These are phyloP conservation scores for Protaetia brevitarsis DNA, from an alignment of 1,140 invertebrate genomes.

Conservation along the genomic window DNA sequence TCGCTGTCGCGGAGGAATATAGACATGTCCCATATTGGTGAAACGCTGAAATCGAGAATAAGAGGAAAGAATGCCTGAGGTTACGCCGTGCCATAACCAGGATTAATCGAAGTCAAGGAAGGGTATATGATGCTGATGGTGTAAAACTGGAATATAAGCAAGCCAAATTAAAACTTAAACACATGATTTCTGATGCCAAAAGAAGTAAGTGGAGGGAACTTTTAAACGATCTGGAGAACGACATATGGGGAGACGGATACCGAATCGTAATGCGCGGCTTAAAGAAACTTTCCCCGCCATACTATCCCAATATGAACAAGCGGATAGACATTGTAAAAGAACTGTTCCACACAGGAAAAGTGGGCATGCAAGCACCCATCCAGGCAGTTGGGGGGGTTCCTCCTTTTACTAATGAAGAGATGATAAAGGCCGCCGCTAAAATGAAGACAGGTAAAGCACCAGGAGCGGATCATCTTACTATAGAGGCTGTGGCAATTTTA, in stretches of 20 bases:
- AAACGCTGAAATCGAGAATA: neutral
- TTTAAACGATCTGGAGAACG: neutral
- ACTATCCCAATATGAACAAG: neutral
- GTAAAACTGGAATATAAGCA: too few relatives aligned
- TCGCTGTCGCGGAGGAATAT: neutral
- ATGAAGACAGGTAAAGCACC: neutral
- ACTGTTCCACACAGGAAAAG: neutral
- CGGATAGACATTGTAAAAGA: neutral
- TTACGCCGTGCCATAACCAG: too few relatives aligned
- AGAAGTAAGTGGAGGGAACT: neutral
- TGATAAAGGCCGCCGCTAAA: too few relatives aligned
- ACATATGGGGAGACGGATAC: neutral
- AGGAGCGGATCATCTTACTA: neutral
- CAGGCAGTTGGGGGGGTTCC: too few relatives aligned
- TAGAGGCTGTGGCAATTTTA: neutral
- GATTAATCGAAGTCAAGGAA: too few relatives aligned
- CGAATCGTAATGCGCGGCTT: neutral
- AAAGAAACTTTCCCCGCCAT: neutral
- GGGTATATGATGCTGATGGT: too few relatives aligned
- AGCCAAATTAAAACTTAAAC: neutral
- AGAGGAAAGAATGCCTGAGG: neutral
- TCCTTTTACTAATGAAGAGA: too few relatives aligned
- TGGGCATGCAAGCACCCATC: neutral
- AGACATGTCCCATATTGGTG: neutral
- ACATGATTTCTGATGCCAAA: neutral